Conservation (phyloP, 2,888 invertebrate genomes). For the Monopis laevigella region DNA sequence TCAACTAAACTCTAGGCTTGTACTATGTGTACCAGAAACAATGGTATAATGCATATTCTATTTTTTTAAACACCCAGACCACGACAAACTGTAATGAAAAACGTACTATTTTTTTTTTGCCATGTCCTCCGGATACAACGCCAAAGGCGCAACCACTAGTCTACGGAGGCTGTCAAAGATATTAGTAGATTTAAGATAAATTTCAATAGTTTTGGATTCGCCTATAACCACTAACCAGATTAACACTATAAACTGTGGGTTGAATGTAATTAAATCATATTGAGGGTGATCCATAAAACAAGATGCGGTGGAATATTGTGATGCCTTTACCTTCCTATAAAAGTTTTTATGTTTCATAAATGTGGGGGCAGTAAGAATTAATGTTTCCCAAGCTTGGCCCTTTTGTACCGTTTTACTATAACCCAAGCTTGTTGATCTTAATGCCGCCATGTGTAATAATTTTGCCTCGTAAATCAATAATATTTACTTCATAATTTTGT, state of each 20-base stretch:
- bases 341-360: conserved; percentile 63
- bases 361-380: conserved; percentile 55
- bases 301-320: conserved; percentile 37
- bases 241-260: not conserved
- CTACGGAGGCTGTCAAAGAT: too few species aligned
- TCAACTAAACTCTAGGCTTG: too few species aligned
- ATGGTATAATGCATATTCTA: too few species aligned
- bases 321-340: conserved; percentile 52
- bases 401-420: conserved; percentile 24
- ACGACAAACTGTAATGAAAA: too few species aligned
- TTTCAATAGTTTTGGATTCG: too few species aligned
- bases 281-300: conserved; percentile 48
- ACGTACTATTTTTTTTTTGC: too few species aligned
- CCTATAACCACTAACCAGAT: too few species aligned
- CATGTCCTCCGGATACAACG: too few species aligned
- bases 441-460: conserved; percentile 7
- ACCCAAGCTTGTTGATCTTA: conserved; percentile 6
- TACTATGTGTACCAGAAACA: too few species aligned
- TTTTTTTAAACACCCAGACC: too few species aligned
- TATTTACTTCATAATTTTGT: not conserved
- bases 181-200: too few species aligned
- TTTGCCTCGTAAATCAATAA: conserved; percentile 7
- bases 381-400: conserved; percentile 46
- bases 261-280: conserved; percentile 44
- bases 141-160: too few species aligned